These are phyloP conservation scores for Suncus etruscus DNA, from an alignment of 2,113 vertebrate species.

Conservation along the genomic window DNA sequence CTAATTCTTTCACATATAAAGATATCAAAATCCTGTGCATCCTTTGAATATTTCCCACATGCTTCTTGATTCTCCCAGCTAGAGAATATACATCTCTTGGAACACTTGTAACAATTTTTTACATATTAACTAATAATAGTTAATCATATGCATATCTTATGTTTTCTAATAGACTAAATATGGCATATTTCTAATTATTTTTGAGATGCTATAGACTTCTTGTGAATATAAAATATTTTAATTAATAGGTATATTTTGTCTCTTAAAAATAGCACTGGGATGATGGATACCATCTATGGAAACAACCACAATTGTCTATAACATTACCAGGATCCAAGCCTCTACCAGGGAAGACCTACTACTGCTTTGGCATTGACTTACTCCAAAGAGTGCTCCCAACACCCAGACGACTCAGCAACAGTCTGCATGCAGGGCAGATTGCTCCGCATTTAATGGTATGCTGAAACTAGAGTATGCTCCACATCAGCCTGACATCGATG, in stretches of 20 bases:
- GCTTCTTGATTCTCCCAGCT: slow-evolving; percentile 19
- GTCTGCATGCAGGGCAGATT: too few relatives aligned
- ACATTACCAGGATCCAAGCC: too few relatives aligned
- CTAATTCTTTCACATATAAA: background rate
- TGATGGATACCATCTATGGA: too few relatives aligned
- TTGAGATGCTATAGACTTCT: background rate
- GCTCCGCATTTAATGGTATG: too few relatives aligned
- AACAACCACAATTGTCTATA: too few relatives aligned
- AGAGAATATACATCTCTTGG: slow-evolving; percentile 15
- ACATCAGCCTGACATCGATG: too few relatives aligned
- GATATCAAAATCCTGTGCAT: background rate
- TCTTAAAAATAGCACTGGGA: background rate
- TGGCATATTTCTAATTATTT: slow-evolving; percentile 43
- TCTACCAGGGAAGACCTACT: too few relatives aligned
- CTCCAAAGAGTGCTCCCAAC: too few relatives aligned
- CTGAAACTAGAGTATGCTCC: too few relatives aligned
- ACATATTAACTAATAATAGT: background rate
- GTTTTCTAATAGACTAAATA: slow-evolving; percentile 34
- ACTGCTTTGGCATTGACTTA: too few relatives aligned
- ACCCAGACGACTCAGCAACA: too few relatives aligned
- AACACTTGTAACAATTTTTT: slow-evolving; percentile 29
- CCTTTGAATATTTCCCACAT: background rate
- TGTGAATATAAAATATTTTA: background rate
- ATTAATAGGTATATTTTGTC: slow-evolving; percentile 26
- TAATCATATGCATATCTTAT: background rate